Conservation (phyloP, 64 coral and sea anemone genomes). For the Exaiptasia diaphana region DNA sequence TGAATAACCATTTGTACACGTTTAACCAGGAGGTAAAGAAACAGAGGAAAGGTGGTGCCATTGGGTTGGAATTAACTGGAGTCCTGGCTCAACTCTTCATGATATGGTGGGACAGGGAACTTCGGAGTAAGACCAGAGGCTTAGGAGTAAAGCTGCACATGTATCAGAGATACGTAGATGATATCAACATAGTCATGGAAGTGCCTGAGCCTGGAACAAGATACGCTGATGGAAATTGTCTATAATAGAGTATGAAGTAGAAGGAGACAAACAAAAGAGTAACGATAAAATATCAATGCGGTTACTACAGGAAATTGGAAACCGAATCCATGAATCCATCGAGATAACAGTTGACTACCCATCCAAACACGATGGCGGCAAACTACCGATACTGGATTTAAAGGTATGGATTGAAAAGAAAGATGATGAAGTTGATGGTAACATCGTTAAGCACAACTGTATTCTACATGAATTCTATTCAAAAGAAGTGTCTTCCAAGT, state of each 20-base stretch:
- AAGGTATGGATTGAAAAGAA: slow-evolving; percentile 60
- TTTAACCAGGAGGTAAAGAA: slow-evolving; percentile 16
- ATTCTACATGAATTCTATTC: too few relatives aligned
- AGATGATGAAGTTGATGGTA: too few relatives aligned
- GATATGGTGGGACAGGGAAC: slow-evolving; percentile 7
- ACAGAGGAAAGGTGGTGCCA: not conserved
- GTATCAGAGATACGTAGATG: slow-evolving; percentile 15
- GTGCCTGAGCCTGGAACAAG: not conserved
- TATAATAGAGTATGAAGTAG: not conserved
- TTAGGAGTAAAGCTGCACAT: not conserved
- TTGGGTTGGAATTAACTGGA: not conserved
- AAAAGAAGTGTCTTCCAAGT: too few relatives aligned
- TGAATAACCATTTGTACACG: slow-evolving; percentile 60
- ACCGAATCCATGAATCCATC: slow-evolving; percentile 11
- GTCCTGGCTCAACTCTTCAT: slow-evolving; percentile 14
- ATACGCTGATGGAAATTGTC: not conserved
- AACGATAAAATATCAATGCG: not conserved
- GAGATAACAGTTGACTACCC: slow-evolving; percentile 48
- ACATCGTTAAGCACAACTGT: too few relatives aligned
- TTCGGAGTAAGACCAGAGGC: not conserved
- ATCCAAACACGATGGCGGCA: slow-evolving; percentile 16
- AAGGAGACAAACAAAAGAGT: not conserved
- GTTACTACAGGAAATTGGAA: slow-evolving; percentile 6
- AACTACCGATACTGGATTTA: slow-evolving; percentile 43
- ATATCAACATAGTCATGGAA: slow-evolving; percentile 7